Base-by-base conservation (phyloP, 2,888 invertebrate genomes). In the Hipparchia semele region DNA sequence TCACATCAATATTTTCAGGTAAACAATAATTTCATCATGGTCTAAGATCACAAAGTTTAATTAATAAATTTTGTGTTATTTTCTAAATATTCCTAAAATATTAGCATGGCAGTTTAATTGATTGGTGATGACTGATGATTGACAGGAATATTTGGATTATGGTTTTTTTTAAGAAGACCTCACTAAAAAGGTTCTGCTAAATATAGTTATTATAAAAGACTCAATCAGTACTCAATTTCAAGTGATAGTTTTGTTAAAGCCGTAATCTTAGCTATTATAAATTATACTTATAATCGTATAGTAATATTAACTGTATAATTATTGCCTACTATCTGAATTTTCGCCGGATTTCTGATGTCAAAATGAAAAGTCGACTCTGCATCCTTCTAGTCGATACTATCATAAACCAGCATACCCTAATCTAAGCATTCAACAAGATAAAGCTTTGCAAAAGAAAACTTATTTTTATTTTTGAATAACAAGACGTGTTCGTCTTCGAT, bases 21-120 rank as follows among this genome's bases (percentile, higher is more conserved):
- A 13, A 7, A 49, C 6, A 62, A 62, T 53, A 53, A 33, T 33
- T 33, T 65, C 51, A 65, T 65, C 65, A 65, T 65, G 65, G 33
- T 53, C 33, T 53, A 51, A 51, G 33, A 65, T 65, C 33, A 12
- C n/a, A 62, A n/a, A 60, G 6, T 60, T 45, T 62, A n/a, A 62
- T 7, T 62, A 33, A n/a, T 7, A 45, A 12, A 13, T 13, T 5
- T 46, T 45, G 33, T 45, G 5, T n/a, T 62, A 9, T 62, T 39
- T 39, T 62, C 7, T 62, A 6, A 46, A 6, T 8, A 49, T 62
- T 62, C 1, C n/a, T 13, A 49, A 46, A 62, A 46, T 46, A 23
- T 23, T 23, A 13, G 49, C 46, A 49, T 62, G n/a, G 13, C n/a
- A 62, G 46, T 45, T 46, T 23, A 2, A 9, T 9, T 59, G 23